A percentile compares a stretch with the other conserved stretches of the same genome.
These are phyloP conservation scores for Carcharodon carcharias DNA, from an alignment of 2,797 vertebrate genomes.

Conservation along the genomic window DNA sequence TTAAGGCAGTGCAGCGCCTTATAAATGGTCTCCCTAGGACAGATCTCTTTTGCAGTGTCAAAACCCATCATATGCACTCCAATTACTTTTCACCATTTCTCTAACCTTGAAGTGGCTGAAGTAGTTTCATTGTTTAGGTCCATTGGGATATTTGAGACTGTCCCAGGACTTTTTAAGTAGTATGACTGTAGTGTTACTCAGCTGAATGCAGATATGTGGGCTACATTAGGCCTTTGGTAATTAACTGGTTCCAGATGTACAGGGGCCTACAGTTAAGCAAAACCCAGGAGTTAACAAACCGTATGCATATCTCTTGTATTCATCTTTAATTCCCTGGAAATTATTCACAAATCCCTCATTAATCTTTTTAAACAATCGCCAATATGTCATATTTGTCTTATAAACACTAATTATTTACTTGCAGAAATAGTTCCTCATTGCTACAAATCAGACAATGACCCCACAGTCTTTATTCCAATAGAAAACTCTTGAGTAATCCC, in stretches of 20 bases:
- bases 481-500: background rate
- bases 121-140: background rate
- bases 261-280: background rate
- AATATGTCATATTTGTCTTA: conserved; percentile 6
- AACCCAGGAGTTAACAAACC: background rate
- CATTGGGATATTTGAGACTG: background rate
- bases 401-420: background rate
- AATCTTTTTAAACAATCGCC: background rate
- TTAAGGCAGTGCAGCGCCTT: background rate
- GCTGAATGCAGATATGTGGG: background rate
- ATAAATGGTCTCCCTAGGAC: background rate
- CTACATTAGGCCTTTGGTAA: background rate
- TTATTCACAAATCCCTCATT: background rate
- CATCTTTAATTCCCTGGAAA: background rate
- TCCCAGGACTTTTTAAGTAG: background rate
- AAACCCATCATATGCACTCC: background rate
- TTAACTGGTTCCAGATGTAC: background rate
- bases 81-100: background rate
- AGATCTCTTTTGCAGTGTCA: background rate
- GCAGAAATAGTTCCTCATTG: background rate
- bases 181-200: background rate
- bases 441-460: background rate
- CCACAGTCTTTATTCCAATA: background rate
- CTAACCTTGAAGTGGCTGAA: background rate
- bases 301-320: background rate